phyloP scores from a whole-genome alignment of 2,888 invertebrate genomes.

The Sclerodermus sp. region DNA sequence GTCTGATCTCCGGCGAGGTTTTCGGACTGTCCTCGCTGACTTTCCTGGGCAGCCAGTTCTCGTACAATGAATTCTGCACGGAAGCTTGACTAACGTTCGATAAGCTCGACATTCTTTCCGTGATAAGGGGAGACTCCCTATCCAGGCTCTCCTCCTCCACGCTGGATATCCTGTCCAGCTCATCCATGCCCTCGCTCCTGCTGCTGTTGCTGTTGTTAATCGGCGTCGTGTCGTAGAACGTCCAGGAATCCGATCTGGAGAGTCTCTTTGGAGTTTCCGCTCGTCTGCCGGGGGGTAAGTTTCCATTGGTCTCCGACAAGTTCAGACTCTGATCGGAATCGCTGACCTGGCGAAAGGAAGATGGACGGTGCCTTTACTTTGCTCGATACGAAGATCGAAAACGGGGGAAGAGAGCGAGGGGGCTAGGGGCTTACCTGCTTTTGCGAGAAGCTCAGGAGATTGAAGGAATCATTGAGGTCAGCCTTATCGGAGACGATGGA shows the following conservation, averaged over 20 bases:
- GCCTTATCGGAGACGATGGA: constrained; percentile 49
- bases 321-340: constrained; percentile 36
- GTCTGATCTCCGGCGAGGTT: constrained; percentile 51
- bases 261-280: constrained; percentile 43
- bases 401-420: too few species aligned
- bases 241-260: constrained; percentile 61
- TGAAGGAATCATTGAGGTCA: constrained; percentile 55
- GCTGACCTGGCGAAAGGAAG: too few species aligned
- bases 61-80: constrained; percentile 58
- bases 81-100: constrained; percentile 39
- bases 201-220: too few species aligned
- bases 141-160: too few species aligned
- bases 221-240: constrained; percentile 58
- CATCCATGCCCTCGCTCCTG: constrained; percentile 35
- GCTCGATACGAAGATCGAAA: too few species aligned
- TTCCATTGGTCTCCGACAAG: constrained; percentile 42
- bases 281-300: constrained; percentile 32
- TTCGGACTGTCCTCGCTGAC: constrained; percentile 30
- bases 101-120: constrained; percentile 28
- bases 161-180: constrained; percentile 43
- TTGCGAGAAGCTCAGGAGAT: constrained; percentile 33
- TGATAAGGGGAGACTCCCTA: too few species aligned
- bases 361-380: too few species aligned
- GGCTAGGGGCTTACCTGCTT: constrained; percentile 33
- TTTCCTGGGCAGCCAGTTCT: constrained; percentile 51